Conservation (phyloP, 2,113 vertebrate genomes). For the Oplegnathus fasciatus region DNA sequence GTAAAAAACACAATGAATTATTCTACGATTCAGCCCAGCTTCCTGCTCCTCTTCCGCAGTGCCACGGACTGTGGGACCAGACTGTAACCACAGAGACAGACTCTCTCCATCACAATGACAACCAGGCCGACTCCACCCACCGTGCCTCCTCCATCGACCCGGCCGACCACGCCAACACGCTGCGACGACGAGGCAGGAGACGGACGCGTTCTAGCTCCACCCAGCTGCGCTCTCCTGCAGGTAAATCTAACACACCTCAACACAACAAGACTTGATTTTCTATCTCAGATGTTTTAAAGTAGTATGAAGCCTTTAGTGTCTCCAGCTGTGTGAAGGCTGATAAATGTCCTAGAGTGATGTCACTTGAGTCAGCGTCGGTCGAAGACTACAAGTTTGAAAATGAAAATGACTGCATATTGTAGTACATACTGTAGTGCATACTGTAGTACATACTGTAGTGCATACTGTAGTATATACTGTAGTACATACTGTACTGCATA, state of each 20-base stretch:
- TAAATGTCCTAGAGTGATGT: too few species aligned
- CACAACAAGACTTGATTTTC: not conserved
- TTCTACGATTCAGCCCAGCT: not conserved
- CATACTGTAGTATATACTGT: too few species aligned
- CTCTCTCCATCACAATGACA: slow-evolving; percentile 59
- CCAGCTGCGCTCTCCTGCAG: slow-evolving; percentile 85
- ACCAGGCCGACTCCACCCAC: not conserved
- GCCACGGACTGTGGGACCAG: slow-evolving; percentile 96
- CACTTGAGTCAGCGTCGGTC: too few species aligned
- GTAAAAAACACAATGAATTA: not conserved
- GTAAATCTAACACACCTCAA: slow-evolving; percentile 66
- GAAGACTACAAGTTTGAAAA: too few species aligned
- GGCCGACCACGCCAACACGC: rapidly evolving
- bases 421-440: too few species aligned
- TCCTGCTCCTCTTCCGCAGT: slow-evolving; percentile 77
- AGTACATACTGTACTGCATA: too few species aligned
- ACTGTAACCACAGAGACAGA: slow-evolving; percentile 77
- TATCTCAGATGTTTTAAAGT: too few species aligned
- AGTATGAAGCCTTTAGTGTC: too few species aligned
- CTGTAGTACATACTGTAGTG: too few species aligned
- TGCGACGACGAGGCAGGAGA: slow-evolving; percentile 21
- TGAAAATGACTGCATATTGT: too few species aligned
- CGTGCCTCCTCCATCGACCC: slow-evolving; percentile 80
- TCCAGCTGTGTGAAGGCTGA: too few species aligned
- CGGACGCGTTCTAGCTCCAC: slow-evolving; percentile 34